phyloP scores from a whole-genome alignment of 2,888 invertebrate species.

The Microctonus hyperodae region DNA sequence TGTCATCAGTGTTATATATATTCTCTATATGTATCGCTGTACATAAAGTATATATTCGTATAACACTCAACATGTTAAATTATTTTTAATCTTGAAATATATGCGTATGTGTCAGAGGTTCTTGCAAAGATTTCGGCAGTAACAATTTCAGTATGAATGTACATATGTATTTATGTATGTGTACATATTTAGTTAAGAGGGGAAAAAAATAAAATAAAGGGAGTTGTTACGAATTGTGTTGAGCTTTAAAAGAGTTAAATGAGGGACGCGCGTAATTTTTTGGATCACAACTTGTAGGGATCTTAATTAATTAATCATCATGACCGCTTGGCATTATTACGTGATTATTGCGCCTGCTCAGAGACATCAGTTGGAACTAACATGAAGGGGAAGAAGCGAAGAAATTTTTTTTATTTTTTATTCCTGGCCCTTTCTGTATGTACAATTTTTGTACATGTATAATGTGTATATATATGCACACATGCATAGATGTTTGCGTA shows the following conservation, averaged over 20 bases:
- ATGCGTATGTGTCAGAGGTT: background rate
- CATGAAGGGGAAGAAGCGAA: background rate
- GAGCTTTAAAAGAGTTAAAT: background rate
- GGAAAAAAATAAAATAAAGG: background rate
- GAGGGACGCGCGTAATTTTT: background rate
- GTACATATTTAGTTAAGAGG: background rate
- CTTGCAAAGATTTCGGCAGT: background rate
- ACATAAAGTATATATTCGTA: background rate
- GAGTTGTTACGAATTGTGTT: background rate
- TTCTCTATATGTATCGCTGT: too few species aligned
- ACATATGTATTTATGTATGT: too few species aligned
- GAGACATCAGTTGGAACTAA: too few species aligned
- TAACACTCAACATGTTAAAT: background rate
- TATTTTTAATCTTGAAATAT: background rate
- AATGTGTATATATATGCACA: background rate
- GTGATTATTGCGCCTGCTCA: slow-evolving; percentile 10
- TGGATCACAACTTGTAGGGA: background rate
- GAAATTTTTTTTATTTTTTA: slow-evolving; percentile 1
- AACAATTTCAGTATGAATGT: background rate
- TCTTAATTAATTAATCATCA: background rate
- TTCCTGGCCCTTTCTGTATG: slow-evolving; percentile 4
- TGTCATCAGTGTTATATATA: background rate
- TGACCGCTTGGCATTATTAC: slow-evolving; percentile 11
- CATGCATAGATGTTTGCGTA: background rate
- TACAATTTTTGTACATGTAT: too few species aligned